A percentile compares a stretch with the other conserved stretches of the same genome.
These are phyloP conservation scores for Himalopsyche tibetana DNA, from an alignment of 2,888 invertebrate species.

Conservation along the genomic window DNA sequence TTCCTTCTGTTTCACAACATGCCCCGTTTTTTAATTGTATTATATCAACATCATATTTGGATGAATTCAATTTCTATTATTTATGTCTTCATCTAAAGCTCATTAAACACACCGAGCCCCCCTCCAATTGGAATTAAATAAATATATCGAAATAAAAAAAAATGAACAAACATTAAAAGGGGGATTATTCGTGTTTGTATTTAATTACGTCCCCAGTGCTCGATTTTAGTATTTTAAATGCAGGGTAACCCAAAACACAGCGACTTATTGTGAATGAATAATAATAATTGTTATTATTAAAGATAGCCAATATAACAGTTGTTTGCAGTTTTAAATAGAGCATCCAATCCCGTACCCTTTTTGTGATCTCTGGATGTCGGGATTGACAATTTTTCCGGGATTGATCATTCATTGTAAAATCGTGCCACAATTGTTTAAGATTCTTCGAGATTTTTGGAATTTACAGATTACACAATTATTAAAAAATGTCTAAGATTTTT, in stretches of 20 bases:
- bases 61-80: slow-evolving; percentile 23
- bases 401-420: too few relatives aligned
- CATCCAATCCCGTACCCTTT: too few relatives aligned
- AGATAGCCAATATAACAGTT: too few relatives aligned
- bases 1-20: background rate
- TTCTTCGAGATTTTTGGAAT: too few relatives aligned
- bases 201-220: slow-evolving; percentile 63
- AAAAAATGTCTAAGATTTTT: too few relatives aligned
- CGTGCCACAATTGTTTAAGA: too few relatives aligned
- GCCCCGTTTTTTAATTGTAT: slow-evolving; percentile 2
- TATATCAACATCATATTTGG: background rate
- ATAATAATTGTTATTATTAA: too few relatives aligned
- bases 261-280: background rate
- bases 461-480: too few relatives aligned
- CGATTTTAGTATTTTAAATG: slow-evolving; percentile 32
- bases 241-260: background rate
- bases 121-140: slow-evolving; percentile 56
- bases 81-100: slow-evolving; percentile 53
- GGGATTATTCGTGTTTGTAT: slow-evolving; percentile 64
- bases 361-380: too few relatives aligned
- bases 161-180: slow-evolving; percentile 51
- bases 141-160: slow-evolving; percentile 53
- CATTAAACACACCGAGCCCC: slow-evolving; percentile 48
- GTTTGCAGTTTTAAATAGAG: too few relatives aligned
- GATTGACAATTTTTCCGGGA: too few relatives aligned